These are phyloP conservation scores for Spheniscus humboldti DNA, from an alignment of 2,797 vertebrate species.

Conservation along the genomic window DNA sequence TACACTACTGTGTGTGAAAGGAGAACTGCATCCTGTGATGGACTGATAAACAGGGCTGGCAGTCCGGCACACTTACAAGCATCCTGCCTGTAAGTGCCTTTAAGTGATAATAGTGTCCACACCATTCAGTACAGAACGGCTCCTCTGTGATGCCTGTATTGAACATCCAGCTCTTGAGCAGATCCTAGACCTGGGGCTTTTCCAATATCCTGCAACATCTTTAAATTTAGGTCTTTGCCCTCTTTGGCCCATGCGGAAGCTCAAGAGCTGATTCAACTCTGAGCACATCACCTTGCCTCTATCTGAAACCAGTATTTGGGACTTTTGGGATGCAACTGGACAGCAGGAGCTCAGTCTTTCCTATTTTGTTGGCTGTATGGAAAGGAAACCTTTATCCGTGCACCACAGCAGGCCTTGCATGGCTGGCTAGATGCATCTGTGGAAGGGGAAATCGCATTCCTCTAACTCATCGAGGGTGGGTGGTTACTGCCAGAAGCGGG, in stretches of 20 bases:
- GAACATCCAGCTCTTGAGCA: background rate
- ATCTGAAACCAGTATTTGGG: background rate
- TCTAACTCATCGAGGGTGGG: rapidly evolving
- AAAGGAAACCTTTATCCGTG: background rate
- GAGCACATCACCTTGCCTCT: background rate
- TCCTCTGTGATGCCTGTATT: background rate
- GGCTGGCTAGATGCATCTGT: background rate
- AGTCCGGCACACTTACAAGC: background rate
- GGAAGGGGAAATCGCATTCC: background rate
- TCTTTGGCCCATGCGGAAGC: background rate
- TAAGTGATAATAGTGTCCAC: background rate
- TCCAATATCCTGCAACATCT: background rate
- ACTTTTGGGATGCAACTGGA: background rate
- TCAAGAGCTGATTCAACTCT: background rate
- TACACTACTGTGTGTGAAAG: background rate
- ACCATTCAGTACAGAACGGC: background rate
- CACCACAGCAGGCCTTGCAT: background rate
- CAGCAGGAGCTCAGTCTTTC: background rate
- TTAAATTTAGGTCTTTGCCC: background rate
- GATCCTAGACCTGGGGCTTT: background rate
- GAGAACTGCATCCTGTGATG: background rate
- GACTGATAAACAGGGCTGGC: background rate
- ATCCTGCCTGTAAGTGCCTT: background rate
- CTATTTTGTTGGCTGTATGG: background rate
- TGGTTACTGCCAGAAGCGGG: background rate